Percentiles rank a stretch among this genome's conserved stretches.
These are phyloP conservation scores for Halcyon badia DNA, from an alignment of 2,797 vertebrate genomes.

Conservation along the genomic window DNA sequence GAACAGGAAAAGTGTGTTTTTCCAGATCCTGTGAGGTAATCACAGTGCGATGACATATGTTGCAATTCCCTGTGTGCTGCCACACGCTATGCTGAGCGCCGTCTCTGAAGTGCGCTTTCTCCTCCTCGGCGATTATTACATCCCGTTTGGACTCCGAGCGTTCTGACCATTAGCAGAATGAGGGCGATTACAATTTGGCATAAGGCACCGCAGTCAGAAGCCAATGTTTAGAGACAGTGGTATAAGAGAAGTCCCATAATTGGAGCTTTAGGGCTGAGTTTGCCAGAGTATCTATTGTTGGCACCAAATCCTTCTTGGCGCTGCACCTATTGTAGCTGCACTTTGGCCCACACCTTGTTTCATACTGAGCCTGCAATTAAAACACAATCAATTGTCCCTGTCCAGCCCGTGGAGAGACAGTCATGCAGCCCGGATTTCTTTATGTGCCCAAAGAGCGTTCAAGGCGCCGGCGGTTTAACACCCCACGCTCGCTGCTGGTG, in stretches of 20 bases:
- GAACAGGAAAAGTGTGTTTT: slow-evolving; percentile 47
- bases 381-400: slow-evolving; percentile 29
- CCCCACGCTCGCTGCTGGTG: rapidly evolving
- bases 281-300: slow-evolving; percentile 64
- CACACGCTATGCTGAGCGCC: not conserved
- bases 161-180: slow-evolving; percentile 59
- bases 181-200: slow-evolving; percentile 67
- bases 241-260: slow-evolving; percentile 62
- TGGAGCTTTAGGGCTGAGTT: slow-evolving; percentile 42
- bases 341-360: slow-evolving; percentile 60
- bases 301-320: slow-evolving; percentile 39
- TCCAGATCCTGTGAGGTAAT: slow-evolving; percentile 50
- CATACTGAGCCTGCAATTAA: slow-evolving; percentile 51
- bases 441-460: not conserved
- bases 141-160: not conserved
- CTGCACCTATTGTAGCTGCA: slow-evolving; percentile 29
- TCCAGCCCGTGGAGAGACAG: not conserved
- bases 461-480: not conserved
- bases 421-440: not conserved
- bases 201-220: slow-evolving; percentile 16
- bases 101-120: not conserved
- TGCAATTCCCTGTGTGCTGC: not conserved
- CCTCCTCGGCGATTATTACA: slow-evolving; percentile 35
- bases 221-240: slow-evolving; percentile 68
- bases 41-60: slow-evolving; percentile 12